phyloP scores from a whole-genome alignment of 2,113 vertebrate genomes.

The Anarrhichthys ocellatus region DNA sequence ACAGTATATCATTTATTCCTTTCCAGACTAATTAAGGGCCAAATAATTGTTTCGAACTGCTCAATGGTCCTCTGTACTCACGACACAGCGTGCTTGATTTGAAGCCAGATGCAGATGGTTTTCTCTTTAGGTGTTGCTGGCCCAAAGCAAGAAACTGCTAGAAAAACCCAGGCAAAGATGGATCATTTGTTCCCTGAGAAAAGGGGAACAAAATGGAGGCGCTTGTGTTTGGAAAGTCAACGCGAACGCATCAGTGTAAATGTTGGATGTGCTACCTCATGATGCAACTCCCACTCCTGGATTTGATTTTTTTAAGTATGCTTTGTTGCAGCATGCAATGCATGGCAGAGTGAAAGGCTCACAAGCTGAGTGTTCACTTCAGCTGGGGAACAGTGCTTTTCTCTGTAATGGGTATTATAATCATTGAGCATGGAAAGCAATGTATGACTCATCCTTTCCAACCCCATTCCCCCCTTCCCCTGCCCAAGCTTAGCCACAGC shows the following conservation, averaged over 20 bases:
- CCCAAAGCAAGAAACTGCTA: slow-evolving; percentile 17
- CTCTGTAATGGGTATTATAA: slow-evolving; percentile 80
- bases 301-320: slow-evolving; percentile 42
- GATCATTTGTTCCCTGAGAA: slow-evolving; percentile 9
- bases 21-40: slow-evolving; percentile 63
- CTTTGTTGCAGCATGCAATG: slow-evolving; percentile 46
- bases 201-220: slow-evolving; percentile 24
- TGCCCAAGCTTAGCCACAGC: slow-evolving; percentile 67
- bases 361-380: slow-evolving; percentile 54
- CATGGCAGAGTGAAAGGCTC: slow-evolving; percentile 46
- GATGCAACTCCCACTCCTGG: slow-evolving; percentile 34
- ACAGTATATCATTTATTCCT: slow-evolving; percentile 44
- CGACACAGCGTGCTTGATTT: slow-evolving; percentile 34
- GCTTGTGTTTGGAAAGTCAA: slow-evolving; percentile 27
- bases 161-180: slow-evolving; percentile 12
- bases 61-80: slow-evolving; percentile 60
- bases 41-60: slow-evolving; percentile 40
- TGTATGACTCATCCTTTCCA: slow-evolving; percentile 83
- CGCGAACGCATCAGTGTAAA: slow-evolving; percentile 33
- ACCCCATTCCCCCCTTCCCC: slow-evolving; percentile 68
- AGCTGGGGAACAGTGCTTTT: slow-evolving; percentile 76
- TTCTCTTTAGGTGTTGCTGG: slow-evolving; percentile 22
- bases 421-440: slow-evolving; percentile 80
- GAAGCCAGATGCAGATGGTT: slow-evolving; percentile 34
- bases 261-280: slow-evolving; percentile 27